Conservation (phyloP, 2,888 invertebrate species). For the Villa cingulata region DNA sequence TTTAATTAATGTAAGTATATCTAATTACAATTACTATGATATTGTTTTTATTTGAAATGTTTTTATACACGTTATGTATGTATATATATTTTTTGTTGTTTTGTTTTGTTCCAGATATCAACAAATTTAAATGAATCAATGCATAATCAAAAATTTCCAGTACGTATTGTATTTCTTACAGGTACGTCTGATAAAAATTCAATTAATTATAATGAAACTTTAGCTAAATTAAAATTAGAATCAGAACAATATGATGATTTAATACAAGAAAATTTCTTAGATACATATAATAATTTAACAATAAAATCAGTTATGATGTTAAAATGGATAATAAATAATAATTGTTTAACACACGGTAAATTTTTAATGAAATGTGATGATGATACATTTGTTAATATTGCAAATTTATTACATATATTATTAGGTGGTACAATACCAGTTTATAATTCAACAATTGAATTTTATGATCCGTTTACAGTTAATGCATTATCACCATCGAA, state of each 20-base stretch:
- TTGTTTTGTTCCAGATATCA: slow-evolving; percentile 5
- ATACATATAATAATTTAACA: slow-evolving; percentile 77
- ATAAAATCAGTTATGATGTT: slow-evolving; percentile 73
- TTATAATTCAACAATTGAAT: slow-evolving; percentile 31
- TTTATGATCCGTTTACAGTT: slow-evolving; percentile 24
- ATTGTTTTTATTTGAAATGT: too few species aligned
- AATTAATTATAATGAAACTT: slow-evolving; percentile 37
- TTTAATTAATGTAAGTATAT: slow-evolving; percentile 12
- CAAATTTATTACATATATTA: slow-evolving; percentile 44
- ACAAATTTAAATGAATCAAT: slow-evolving; percentile 11
- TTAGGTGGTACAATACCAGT: slow-evolving; percentile 34
- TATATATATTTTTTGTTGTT: not conserved
- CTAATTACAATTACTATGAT: too few species aligned
- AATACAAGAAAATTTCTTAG: slow-evolving; percentile 69
- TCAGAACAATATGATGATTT: slow-evolving; percentile 56
- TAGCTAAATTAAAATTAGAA: slow-evolving; percentile 52
- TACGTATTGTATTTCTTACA: slow-evolving; percentile 29
- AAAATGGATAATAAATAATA: slow-evolving; percentile 58
- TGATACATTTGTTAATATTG: slow-evolving; percentile 71
- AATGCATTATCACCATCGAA: slow-evolving; percentile 23
- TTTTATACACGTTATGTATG: too few species aligned
- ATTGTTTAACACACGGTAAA: slow-evolving; percentile 45
- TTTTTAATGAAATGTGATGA: slow-evolving; percentile 78
- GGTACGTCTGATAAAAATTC: slow-evolving; percentile 21
- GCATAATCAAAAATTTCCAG: slow-evolving; percentile 14